Evolutionary conservation across 2,888 invertebrate genomes (phyloP), one percentile per base, ranked within the genome.

Genomic region (Parelbella ahira): DNA sequence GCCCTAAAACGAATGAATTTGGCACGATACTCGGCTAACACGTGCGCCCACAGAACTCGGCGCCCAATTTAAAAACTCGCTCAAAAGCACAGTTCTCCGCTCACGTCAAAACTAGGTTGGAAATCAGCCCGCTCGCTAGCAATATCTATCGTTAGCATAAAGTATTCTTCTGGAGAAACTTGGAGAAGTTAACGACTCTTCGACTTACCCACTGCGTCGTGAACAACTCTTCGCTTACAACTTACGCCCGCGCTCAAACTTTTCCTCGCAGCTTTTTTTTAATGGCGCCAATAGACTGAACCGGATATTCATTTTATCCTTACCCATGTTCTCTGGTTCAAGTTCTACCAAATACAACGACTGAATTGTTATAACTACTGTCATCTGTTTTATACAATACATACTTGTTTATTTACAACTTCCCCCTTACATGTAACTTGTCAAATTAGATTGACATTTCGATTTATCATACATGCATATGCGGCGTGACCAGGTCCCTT

Each of bases 141-240:
- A 12, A 19, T 18, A 30, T n/a, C 25, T 33, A 41, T 19, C 8
- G 7, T 10, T 20, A 28, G 8, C 28, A 37, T 37, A 29, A 21
- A 38, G 29, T 29, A 23, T 29, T 38, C 28, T 13, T 15, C 23
- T 23, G 23, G 30, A 12, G 32, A 29, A 39, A 39, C 30, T 39
- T 39, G 10, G 10, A 4, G 15, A 39, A 39, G 39, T 32, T 19
- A 32, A 12, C 12, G 24, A 32, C 10, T 18, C 18, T 23, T 32
- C 30, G 24, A 32, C 32, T 30, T 32, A 12, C 24, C 30, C 11
- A 10, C 19, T 18, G 32, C 12, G 23, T 32, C 8, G 39, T 32
- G 23, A 38, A 24, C 24, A 29, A 37, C 15, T 25, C 24, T 37
- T 29, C 28, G 33, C 20, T 18, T 21, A 21, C 28, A 30, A 10